A percentile compares a stretch with the other conserved stretches of the same genome.
phyloP scores from a whole-genome alignment of 1,140 invertebrate species.

The Sminthurinus signatus region DNA sequence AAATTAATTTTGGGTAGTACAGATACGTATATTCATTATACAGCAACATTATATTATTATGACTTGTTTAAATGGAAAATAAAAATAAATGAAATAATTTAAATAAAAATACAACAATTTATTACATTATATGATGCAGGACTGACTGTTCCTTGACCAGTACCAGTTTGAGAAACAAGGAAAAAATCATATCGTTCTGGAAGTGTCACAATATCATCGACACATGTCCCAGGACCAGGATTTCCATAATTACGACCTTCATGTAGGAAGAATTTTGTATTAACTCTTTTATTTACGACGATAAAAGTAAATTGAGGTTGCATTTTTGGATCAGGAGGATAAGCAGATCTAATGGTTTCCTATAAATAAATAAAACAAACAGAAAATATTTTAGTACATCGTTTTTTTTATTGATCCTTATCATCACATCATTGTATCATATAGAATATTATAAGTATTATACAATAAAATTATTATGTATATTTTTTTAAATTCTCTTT shows the following conservation, averaged over 20 bases:
- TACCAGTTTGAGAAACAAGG: conserved; percentile 66
- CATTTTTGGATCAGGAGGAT: background rate
- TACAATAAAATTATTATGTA: too few relatives aligned
- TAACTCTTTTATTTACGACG: conserved; percentile 56
- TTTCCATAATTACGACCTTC: conserved; percentile 44
- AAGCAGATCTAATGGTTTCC: background rate
- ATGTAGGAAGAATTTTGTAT: conserved; percentile 49
- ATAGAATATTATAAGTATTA: too few relatives aligned
- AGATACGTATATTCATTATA: too few relatives aligned
- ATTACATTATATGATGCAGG: conserved; percentile 76
- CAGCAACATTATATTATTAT: too few relatives aligned
- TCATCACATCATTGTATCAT: too few relatives aligned
- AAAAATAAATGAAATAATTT: background rate
- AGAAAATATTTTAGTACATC: too few relatives aligned
- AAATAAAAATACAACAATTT: conserved; percentile 33
- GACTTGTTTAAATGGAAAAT: too few relatives aligned
- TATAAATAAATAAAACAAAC: background rate
- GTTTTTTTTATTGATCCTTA: background rate
- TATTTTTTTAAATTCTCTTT: too few relatives aligned
- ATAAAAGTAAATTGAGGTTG: conserved; percentile 48
- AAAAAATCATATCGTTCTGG: conserved; percentile 79
- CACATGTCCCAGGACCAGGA: conserved; percentile 54
- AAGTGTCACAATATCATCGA: conserved; percentile 53
- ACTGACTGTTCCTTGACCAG: conserved; percentile 65
- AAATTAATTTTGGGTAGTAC: too few relatives aligned